phyloP scores from a whole-genome alignment of 2,888 invertebrate genomes.

The Buathra laborator region DNA sequence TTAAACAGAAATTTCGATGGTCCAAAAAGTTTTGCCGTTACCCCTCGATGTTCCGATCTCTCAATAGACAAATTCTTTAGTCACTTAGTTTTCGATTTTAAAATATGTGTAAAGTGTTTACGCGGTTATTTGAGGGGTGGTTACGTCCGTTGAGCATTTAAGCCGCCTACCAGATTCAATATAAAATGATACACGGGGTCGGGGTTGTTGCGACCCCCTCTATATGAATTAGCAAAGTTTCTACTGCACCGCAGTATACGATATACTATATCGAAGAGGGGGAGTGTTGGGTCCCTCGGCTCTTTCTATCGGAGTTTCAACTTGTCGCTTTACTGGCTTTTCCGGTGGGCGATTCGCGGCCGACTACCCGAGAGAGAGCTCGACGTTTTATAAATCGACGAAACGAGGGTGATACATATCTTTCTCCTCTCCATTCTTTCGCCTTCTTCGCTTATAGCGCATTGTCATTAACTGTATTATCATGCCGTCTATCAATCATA shows the following conservation, averaged over 20 bases:
- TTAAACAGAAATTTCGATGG: neutral
- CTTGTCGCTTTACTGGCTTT: constrained; percentile 57
- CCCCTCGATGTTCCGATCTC: neutral
- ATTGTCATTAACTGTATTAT: constrained; percentile 55
- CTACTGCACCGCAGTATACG: constrained; percentile 23
- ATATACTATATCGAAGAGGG: constrained; percentile 22
- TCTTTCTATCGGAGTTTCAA: constrained; percentile 57
- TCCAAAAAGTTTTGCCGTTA: constrained; percentile 4
- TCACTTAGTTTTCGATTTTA: constrained; percentile 51
- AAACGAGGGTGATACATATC: constrained; percentile 47
- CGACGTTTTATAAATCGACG: constrained; percentile 63
- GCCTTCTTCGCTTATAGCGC: neutral
- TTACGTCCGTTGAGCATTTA: constrained; percentile 60
- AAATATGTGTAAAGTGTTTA: constrained; percentile 52
- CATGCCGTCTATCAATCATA: constrained; percentile 31
- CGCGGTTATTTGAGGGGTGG: constrained; percentile 59
- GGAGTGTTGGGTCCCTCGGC: constrained; percentile 58
- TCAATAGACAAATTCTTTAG: constrained; percentile 12
- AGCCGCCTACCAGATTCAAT: constrained; percentile 46
- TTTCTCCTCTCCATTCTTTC: constrained; percentile 23
- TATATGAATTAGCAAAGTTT: constrained; percentile 67
- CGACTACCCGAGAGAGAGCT: constrained; percentile 39
- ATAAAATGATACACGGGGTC: constrained; percentile 52
- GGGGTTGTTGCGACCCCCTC: constrained; percentile 59
- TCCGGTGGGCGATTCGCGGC: constrained; percentile 42